Conservation (phyloP, 2,888 invertebrate species). For the Idaea straminata region DNA sequence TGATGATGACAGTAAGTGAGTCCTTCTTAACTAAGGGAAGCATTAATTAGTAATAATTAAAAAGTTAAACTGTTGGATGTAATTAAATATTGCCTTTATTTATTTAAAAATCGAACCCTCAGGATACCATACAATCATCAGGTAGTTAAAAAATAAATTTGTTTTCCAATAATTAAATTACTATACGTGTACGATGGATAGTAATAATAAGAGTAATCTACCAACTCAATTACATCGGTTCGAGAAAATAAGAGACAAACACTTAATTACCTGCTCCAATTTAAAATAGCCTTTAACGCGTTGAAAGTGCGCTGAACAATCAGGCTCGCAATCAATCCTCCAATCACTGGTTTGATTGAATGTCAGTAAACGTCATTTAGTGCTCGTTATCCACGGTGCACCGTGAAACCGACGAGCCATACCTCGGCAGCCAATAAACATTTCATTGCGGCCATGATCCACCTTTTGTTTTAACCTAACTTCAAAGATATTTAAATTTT, state of each 20-base stretch:
- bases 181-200: too few species aligned
- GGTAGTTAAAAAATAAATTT: too few species aligned
- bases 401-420: conserved; percentile 39
- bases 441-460: conserved; percentile 39
- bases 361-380: conserved; percentile 61
- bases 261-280: conserved; percentile 40
- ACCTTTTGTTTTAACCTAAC: conserved; percentile 38
- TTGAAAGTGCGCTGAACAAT: conserved; percentile 38
- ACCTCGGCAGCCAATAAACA: conserved; percentile 55
- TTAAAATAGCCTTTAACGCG: conserved; percentile 25
- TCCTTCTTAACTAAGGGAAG: too few species aligned
- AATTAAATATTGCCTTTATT: too few species aligned
- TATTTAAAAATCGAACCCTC: too few species aligned
- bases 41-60: too few species aligned
- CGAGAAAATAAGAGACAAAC: conserved; percentile 25
- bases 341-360: conserved; percentile 65
- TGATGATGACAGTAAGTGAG: too few species aligned
- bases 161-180: too few species aligned
- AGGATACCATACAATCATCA: too few species aligned
- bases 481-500: conserved; percentile 3
- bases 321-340: conserved; percentile 45
- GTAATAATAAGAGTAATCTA: neutral
- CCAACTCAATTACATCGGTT: neutral
- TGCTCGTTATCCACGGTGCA: conserved; percentile 63
- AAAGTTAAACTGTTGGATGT: too few species aligned